Conservation (phyloP, 1,140 invertebrate genomes). For the Drosophila athabasca region DNA sequence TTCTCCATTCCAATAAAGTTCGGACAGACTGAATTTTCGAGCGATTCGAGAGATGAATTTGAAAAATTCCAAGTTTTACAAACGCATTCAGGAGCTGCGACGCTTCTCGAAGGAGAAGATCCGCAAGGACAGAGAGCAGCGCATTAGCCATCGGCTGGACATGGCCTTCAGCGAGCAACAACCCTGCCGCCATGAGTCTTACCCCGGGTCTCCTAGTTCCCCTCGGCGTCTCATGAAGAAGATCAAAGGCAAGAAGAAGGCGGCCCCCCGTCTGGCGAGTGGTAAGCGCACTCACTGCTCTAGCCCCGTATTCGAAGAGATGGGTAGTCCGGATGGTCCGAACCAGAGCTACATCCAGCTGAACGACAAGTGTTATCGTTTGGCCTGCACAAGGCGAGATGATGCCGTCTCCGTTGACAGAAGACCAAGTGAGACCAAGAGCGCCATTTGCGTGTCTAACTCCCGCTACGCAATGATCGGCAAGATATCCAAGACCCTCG, state of each 20-base stretch:
- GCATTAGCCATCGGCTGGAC: slow-evolving; percentile 41
- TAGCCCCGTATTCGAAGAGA: slow-evolving; percentile 3
- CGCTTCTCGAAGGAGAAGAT: slow-evolving; percentile 74
- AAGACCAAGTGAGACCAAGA: slow-evolving; percentile 58
- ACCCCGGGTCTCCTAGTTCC: slow-evolving; percentile 46
- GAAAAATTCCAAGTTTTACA: slow-evolving; percentile 83
- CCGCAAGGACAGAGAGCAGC: slow-evolving; percentile 58
- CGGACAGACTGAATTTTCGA: too few species aligned
- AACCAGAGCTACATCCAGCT: slow-evolving; percentile 64
- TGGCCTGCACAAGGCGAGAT: slow-evolving; percentile 42
- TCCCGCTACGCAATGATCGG: slow-evolving; percentile 90
- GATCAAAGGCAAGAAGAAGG: slow-evolving; percentile 9
- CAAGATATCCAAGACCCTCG: slow-evolving; percentile 88
- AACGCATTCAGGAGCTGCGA: slow-evolving; percentile 75
- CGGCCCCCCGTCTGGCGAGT: slow-evolving; percentile 1
- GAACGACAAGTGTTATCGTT: slow-evolving; percentile 66
- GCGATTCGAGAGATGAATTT: slow-evolving; percentile 70
- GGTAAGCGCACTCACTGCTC: slow-evolving; percentile 3
- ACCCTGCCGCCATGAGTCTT: slow-evolving; percentile 10
- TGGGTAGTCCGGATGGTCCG: not conserved
- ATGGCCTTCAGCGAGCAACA: slow-evolving; percentile 61
- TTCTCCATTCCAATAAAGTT: slow-evolving; percentile 31
- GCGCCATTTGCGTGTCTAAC: slow-evolving; percentile 88
- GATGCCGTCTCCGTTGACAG: not conserved
- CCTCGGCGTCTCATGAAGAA: slow-evolving; percentile 17